A percentile compares a stretch with the other conserved stretches of the same genome.
Conservation (phyloP, 1,140 invertebrate species). For the Luehdorfia chinensis region DNA sequence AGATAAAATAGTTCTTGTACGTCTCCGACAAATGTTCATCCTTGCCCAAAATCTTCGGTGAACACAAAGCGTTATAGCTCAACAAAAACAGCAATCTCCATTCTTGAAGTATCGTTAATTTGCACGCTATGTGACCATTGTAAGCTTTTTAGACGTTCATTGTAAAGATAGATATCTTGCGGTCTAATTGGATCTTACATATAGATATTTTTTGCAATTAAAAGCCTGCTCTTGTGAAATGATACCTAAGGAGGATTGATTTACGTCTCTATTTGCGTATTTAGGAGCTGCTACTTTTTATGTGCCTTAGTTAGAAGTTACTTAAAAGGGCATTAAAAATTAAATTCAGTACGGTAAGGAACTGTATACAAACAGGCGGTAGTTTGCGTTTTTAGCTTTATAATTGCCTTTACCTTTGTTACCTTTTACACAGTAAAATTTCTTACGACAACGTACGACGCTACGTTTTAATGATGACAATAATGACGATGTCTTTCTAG, state of each 20-base stretch:
- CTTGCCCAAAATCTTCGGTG: slow-evolving; percentile 43
- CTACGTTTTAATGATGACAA: too few species aligned
- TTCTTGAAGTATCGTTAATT: slow-evolving; percentile 50
- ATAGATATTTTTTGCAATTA: not conserved
- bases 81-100: slow-evolving; percentile 41
- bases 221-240: not conserved
- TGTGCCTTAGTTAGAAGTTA: not conserved
- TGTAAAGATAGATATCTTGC: slow-evolving; percentile 5
- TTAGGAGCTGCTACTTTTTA: not conserved
- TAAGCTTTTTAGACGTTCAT: slow-evolving; percentile 11
- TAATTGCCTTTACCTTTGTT: too few species aligned
- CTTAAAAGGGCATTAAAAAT: slow-evolving; percentile 7
- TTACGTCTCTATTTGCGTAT: slow-evolving; percentile 12
- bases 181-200: slow-evolving; percentile 4
- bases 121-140: slow-evolving; percentile 26
- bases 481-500: too few species aligned
- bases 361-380: too few species aligned
- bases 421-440: too few species aligned
- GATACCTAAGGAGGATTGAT: slow-evolving; percentile 4
- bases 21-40: slow-evolving; percentile 36
- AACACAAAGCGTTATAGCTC: slow-evolving; percentile 40
- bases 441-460: too few species aligned
- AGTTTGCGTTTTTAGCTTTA: too few species aligned
- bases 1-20: not conserved
- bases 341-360: too few species aligned